phyloP scores from a whole-genome alignment of 1,140 invertebrate genomes.

The Pseudomyrmex pallidus region DNA sequence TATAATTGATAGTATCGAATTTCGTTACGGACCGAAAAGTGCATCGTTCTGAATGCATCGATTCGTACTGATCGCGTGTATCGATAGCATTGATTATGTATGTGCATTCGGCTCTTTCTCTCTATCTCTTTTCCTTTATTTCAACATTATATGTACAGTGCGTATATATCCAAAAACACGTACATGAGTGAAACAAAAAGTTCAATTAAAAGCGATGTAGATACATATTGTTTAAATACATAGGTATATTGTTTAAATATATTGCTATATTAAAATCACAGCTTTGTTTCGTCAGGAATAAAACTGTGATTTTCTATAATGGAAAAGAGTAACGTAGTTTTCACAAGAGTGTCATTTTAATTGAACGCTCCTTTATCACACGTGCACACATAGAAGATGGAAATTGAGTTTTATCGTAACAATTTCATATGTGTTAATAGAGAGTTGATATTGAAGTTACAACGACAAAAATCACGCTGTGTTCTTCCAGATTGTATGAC shows the following conservation, averaged over 20 bases:
- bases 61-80: slow-evolving; percentile 47
- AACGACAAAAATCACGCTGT: slow-evolving; percentile 12
- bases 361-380: background rate
- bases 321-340: background rate
- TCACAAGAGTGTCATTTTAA: background rate
- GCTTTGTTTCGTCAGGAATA: background rate
- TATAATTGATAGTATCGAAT: slow-evolving; percentile 62
- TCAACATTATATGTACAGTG: slow-evolving; percentile 30
- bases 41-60: slow-evolving; percentile 57
- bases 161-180: slow-evolving; percentile 3
- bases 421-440: background rate
- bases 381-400: background rate
- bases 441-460: slow-evolving; percentile 1
- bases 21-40: slow-evolving; percentile 59
- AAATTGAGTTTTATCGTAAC: background rate
- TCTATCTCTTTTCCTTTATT: slow-evolving; percentile 3
- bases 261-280: background rate
- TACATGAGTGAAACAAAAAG: background rate
- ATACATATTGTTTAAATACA: background rate
- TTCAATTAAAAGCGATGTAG: background rate
- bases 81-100: slow-evolving; percentile 62
- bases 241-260: slow-evolving; percentile 1
- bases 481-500: background rate
- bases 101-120: slow-evolving; percentile 22
- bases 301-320: background rate